Base-by-base conservation (phyloP, 2,888 invertebrate species). In the Bedellia somnulentella region DNA sequence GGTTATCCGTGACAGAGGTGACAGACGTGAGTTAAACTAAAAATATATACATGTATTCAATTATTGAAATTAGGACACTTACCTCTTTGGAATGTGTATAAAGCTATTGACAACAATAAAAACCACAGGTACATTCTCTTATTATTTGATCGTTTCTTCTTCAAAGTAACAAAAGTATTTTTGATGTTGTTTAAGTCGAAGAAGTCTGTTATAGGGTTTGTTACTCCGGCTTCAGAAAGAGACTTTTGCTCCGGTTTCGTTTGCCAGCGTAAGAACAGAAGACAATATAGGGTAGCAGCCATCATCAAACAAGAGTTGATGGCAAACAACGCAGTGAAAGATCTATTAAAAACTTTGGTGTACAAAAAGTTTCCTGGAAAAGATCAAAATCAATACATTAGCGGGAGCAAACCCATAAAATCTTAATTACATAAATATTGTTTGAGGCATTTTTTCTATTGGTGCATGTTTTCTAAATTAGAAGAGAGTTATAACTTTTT, bases 41-140 rank as follows among this genome's bases (percentile, higher is more conserved):
- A n/a, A n/a, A n/a, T n/a, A n/a, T n/a, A n/a, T n/a, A n/a, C n/a
- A n/a, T n/a, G n/a, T n/a, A n/a, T n/a, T n/a, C n/a, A n/a, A n/a
- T n/a, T n/a, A n/a, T n/a, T n/a, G n/a, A n/a, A n/a, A n/a, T n/a
- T n/a, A n/a, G n/a, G n/a, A n/a, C 18, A 45, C 46, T 41, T 40
- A 80, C 80, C 80, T 49, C 90, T 79, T 56, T 90, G 89, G 50
- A 89, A 90, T 28, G 89, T 87, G 44, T 90, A 91, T 29, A 89
- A 68, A 1, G 81, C 83, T 88, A 90, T 89, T 11, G 85, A 80
- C 6, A 85, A 44, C 8, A 91, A 76, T n/a, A 90, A 56, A 21
- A 89, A 64, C 58, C 84, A 79, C 3, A 91, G 55, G 39, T 83
- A 86, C 17, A 79, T 47, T 37, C 87, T 77, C 6, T 81, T 63